Conservation (phyloP, 2,888 invertebrate species). For the Nipponacmea schrenckii region DNA sequence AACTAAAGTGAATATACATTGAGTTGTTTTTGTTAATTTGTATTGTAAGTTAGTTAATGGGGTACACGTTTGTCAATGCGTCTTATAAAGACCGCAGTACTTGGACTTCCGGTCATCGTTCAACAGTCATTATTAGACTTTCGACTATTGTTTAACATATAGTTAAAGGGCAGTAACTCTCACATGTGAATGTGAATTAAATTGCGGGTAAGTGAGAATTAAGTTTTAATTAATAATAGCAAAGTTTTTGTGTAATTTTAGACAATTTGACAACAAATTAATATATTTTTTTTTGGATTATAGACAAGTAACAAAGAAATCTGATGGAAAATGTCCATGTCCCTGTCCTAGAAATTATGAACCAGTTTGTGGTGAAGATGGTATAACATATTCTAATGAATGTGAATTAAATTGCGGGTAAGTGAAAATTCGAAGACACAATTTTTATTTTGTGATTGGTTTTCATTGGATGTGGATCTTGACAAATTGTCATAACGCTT, state of each 20-base stretch:
- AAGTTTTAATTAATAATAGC: no score
- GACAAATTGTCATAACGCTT: no score
- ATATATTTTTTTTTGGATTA: neutral
- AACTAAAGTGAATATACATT: no score
- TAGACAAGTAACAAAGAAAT: constrained; percentile 12
- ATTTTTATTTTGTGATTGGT: constrained; percentile 7
- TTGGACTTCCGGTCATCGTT: no score
- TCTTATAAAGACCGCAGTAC: no score
- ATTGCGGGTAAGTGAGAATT: constrained; percentile 12
- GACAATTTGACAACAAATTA: no score
- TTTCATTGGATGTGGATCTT: constrained; percentile 17
- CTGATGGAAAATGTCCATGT: constrained; percentile 17
- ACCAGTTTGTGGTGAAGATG: constrained; percentile 19
- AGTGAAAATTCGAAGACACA: constrained; percentile 12
- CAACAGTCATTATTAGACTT: neutral
- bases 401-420: constrained; percentile 19
- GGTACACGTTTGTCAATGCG: no score
- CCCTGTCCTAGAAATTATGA: constrained; percentile 16
- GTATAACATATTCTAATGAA: constrained; percentile 14
- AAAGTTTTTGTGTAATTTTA: no score
- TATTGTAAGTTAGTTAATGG: no score
- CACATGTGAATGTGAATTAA: constrained; percentile 13
- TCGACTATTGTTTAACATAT: constrained; percentile 15
- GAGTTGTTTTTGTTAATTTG: no score
- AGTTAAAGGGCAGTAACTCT: constrained; percentile 16